These are phyloP conservation scores for Microchirus variegatus DNA, from an alignment of 2,797 vertebrate species.

Conservation along the genomic window DNA sequence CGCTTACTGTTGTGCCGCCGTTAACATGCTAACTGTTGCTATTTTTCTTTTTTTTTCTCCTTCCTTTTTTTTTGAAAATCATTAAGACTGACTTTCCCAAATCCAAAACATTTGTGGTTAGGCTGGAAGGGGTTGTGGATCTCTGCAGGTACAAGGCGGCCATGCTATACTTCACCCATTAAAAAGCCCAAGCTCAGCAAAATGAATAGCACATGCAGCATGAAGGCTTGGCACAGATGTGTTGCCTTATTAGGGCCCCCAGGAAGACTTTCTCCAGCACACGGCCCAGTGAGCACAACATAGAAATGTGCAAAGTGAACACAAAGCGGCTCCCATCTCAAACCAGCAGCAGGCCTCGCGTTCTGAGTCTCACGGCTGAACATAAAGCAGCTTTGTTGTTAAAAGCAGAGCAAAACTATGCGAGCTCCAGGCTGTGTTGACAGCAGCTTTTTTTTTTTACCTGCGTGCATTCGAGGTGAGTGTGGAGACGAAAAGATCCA, in stretches of 20 bases:
- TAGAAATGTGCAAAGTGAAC: slow-evolving; percentile 39
- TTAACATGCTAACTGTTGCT: slow-evolving; percentile 18
- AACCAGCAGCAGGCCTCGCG: slow-evolving; percentile 5
- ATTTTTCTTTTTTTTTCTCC: neutral
- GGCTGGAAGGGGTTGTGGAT: slow-evolving; percentile 35
- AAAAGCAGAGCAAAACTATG: neutral
- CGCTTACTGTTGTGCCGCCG: slow-evolving; percentile 18
- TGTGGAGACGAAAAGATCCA: slow-evolving; percentile 63
- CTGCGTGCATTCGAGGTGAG: slow-evolving; percentile 58
- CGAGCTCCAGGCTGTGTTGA: neutral
- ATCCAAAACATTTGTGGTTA: slow-evolving; percentile 56
- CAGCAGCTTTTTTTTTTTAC: slow-evolving; percentile 65
- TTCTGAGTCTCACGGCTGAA: neutral
- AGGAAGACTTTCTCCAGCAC: slow-evolving; percentile 51
- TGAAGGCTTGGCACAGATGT: slow-evolving; percentile 68
- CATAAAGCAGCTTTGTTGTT: neutral
- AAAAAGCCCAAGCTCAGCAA: slow-evolving; percentile 71
- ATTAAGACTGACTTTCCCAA: slow-evolving; percentile 33
- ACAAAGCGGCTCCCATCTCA: slow-evolving; percentile 19
- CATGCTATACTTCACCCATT: slow-evolving; percentile 60
- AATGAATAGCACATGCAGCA: slow-evolving; percentile 77
- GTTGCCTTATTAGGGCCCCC: slow-evolving; percentile 74
- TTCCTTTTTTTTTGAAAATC: slow-evolving; percentile 7
- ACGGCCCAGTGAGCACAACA: slow-evolving; percentile 37
- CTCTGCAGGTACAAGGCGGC: slow-evolving; percentile 57